Evolutionary conservation across 2,797 vertebrate genomes (phyloP).

Genomic region (Dicrostonyx torquatus): DNA sequence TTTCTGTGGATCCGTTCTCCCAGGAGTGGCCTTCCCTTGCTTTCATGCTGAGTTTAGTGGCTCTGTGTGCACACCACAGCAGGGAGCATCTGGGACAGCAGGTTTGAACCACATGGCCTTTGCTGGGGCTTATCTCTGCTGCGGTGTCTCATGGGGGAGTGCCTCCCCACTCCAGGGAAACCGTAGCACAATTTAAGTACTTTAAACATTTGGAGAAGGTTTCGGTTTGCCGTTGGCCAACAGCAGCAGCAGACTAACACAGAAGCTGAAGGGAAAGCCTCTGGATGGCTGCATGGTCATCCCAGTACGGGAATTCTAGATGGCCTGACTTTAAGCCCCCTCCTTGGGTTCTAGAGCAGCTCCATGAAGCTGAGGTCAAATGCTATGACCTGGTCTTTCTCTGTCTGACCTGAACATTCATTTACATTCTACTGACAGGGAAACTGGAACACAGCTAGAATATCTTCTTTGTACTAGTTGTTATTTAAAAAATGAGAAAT

Average conservation of each 20-base stretch:
- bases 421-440: neutral
- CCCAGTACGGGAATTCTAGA: neutral
- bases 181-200: neutral
- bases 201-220: constrained; percentile 20
- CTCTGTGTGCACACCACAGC: too few relatives aligned
- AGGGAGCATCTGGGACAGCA: neutral
- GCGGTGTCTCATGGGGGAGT: fast-evolving
- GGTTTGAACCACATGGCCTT: neutral
- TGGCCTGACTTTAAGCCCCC: neutral
- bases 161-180: neutral
- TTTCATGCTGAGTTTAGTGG: neutral
- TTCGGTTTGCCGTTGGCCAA: neutral
- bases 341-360: neutral
- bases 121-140: fast-evolving
- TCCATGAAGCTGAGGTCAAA: neutral
- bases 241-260: neutral
- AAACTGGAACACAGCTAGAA: neutral
- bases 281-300: neutral
- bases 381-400: neutral
- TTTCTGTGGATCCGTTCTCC: neutral
- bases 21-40: neutral
- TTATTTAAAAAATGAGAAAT: neutral
- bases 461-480: constrained; percentile 9
- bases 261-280: neutral
- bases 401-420: neutral